Base-by-base conservation (phyloP, 2,797 vertebrate genomes). In the Acestrorhynchus altus region DNA sequence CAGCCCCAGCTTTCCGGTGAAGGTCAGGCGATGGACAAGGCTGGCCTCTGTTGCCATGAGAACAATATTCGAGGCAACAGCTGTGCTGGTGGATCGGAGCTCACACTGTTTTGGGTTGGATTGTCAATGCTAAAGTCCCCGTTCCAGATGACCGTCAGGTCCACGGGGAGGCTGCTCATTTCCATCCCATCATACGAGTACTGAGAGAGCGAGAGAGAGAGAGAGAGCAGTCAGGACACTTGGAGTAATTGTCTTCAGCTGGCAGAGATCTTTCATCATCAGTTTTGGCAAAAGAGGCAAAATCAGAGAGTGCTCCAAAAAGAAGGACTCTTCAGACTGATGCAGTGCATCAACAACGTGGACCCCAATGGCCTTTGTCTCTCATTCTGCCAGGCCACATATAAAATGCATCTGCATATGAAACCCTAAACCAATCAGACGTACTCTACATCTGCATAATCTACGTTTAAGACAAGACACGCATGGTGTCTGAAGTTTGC, bases 101-200 rank as follows among this genome's bases (percentile, higher is more conserved):
- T 70, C 88, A 89, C 90, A 99, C 98, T 97, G 89, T 97, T 99
- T 90, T 96, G 93, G 63, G 96, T 95, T 0, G 97, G 97, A 92
- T 98, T 99, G 92, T 99, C 98, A 15, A 99, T 99, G 93, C 93
- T 98, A 92, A 99, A 99, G 92, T 98, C 95, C 83, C 97, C 97
- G 1, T 98, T 99, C 98, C 98, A 99, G 89, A 98, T 96, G 5
- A 99, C 97, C 0, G 93, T 98, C 92, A 99, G 89, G 86, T 97
- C 96, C 88, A 98, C 97, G 0, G 97, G 96, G 86, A 99, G 93
- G 91, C 96, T 98, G 92, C 96, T 98, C 92, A 97, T 97, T 89
- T 97, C 97, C 95, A 97, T 98, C 81, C 97, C 97, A 85, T 98
- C 97, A 0, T 99, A 99, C 0, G 93, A 96, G 87, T 99, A 99